Evolutionary conservation across 1,140 invertebrate genomes (phyloP), one percentile per base, ranked within the genome.

Genomic region (Pinna nobilis): DNA sequence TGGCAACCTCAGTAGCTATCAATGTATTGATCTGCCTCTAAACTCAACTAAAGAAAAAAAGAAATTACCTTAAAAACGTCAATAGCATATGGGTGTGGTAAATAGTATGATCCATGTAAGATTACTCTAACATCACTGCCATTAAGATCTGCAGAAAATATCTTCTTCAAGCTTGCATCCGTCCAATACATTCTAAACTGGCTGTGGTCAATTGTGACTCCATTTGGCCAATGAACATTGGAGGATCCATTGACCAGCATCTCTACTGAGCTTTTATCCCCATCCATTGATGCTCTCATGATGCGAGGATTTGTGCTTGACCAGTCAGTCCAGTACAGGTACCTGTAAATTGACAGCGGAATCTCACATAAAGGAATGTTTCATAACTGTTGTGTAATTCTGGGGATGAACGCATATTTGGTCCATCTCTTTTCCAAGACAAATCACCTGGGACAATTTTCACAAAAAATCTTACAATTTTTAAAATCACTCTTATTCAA

Each of bases 251-350:
- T 70, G n/a, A 83, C 70, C 25, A 85, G 69, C 3, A 69, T 28
- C 1, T 64, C 28, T 4, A 79, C 49, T n/a, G n/a, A n/a, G 2
- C 55, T 51, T 4, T 13, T 60, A 15, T 65, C 25, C 1, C 97
- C 98, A 89, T 99, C 97, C 91, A 98, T 93, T 86, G 96, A 95
- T 0, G 97, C 92, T 91, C 93, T 93, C 88, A 98, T 96, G 66
- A 99, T 94, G 90, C 97, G 96, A 0, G 97, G 97, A 51, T 91
- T 89, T 0, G 90, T 88, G 13, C 95, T 91, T 85, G 97, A 94
- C 97, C 97, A 99, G 84, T 99, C 98, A 0, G 96, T 94, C 96
- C 97, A 99, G 86, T 86, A 88, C 72, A 88, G 81, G 49, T 69
- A 85, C 3, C 86, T 87, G 59, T 3, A 63, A 78, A 7, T 51